Evolutionary conservation across 2,797 vertebrate genomes (phyloP).

Genomic region (Anabacerthia variegaticeps): DNA sequence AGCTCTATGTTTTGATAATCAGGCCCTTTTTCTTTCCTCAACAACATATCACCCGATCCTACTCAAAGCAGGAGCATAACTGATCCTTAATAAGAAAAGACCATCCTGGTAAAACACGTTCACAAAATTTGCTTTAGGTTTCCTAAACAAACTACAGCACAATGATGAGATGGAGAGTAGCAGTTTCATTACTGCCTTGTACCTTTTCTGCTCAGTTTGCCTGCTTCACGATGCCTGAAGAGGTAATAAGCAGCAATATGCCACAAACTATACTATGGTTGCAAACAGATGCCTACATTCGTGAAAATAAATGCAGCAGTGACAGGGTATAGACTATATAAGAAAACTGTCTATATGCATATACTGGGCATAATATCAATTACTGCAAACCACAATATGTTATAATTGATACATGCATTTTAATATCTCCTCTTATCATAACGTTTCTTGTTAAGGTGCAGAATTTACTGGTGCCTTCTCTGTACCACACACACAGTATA

Average conservation of each 20-base stretch:
- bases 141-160: neutral
- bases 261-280: neutral
- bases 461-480: neutral
- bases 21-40: neutral
- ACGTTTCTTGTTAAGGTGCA: neutral
- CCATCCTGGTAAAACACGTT: neutral
- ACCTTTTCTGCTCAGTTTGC: neutral
- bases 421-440: neutral
- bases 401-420: neutral
- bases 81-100: neutral
- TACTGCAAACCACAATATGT: neutral
- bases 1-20: neutral
- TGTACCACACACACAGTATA: fast-evolving
- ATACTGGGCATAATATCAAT: neutral
- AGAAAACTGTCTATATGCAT: neutral
- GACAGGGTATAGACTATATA: neutral
- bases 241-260: neutral
- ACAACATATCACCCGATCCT: neutral
- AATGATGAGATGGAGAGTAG: neutral
- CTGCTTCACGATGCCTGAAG: neutral
- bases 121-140: neutral
- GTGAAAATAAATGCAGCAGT: neutral
- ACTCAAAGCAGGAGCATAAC: neutral
- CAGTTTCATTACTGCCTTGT: neutral
- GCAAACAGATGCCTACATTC: neutral